Evolutionary conservation across 2,888 invertebrate genomes (phyloP).

Genomic region (Andrena camellia): DNA sequence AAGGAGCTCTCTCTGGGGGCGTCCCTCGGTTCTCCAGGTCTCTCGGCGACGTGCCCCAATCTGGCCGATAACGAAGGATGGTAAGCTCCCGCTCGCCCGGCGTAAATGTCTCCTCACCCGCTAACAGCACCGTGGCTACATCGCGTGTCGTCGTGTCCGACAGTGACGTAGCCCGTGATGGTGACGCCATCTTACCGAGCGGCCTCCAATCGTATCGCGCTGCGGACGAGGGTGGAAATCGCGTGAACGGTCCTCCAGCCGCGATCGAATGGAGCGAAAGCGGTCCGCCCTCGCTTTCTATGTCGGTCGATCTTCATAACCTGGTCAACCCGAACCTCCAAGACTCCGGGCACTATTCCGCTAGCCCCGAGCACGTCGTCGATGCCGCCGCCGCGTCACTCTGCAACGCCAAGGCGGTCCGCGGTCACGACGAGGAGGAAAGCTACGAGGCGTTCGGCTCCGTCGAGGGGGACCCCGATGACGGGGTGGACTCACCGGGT

Average conservation of each 20-base stretch:
- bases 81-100: slow-evolving; percentile 81
- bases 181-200: slow-evolving; percentile 62
- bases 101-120: slow-evolving; percentile 68
- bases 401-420: slow-evolving; percentile 52
- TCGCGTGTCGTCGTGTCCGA: slow-evolving; percentile 58
- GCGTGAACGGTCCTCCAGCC: slow-evolving; percentile 53
- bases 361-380: slow-evolving; percentile 69
- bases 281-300: slow-evolving; percentile 79
- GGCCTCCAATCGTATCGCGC: slow-evolving; percentile 46
- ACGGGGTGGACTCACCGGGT: slow-evolving; percentile 76
- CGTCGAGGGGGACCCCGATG: slow-evolving; percentile 72
- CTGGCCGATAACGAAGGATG: slow-evolving; percentile 76
- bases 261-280: slow-evolving; percentile 61
- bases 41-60: slow-evolving; percentile 30
- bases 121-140: slow-evolving; percentile 61
- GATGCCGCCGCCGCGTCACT: slow-evolving; percentile 27
- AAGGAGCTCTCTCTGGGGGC: background rate
- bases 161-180: slow-evolving; percentile 59
- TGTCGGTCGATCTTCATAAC: slow-evolving; percentile 73
- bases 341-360: slow-evolving; percentile 74
- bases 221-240: slow-evolving; percentile 35
- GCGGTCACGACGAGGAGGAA: slow-evolving; percentile 77
- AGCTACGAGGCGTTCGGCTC: slow-evolving; percentile 83
- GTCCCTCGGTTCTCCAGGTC: slow-evolving; percentile 21
- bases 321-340: slow-evolving; percentile 64